Evolutionary conservation across 2,113 vertebrate species (phyloP), one percentile per base, ranked within the genome.

Genomic region (Hydrolagus affinis): DNA sequence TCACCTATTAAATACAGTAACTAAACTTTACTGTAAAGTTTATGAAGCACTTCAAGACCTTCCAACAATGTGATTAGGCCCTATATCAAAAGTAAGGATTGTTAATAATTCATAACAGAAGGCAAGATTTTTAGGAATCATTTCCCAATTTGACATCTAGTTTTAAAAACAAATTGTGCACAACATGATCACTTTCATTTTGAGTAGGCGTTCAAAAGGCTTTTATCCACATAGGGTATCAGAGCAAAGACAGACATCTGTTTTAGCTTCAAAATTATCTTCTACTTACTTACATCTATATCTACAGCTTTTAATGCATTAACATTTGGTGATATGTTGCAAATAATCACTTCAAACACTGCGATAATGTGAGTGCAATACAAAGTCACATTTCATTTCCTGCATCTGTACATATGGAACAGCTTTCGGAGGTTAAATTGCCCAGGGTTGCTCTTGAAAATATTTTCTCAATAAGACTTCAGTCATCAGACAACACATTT

Each of bases 311-410:
- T 62, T 25, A 80, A 80, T 15, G 62, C 44, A 60, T 28, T 25
- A 17, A 23, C 21, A 15, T 23, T 62, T 78, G 44, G 44, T 57
- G 44, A 4, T 72, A 72, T 44, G 8, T 57, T 60, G n/a, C 12
- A 28, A 62, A 60, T 14, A 59, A 78, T 78, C 57, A 25, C 11
- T 78, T 78, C 76, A 78, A 78, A 78, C 57, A 74, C 8, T 15
- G 9, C 73, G 23, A 11, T 25, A 62, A 64, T 60, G 21, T 77
- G 21, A 62, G 59, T 59, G 62, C 8, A 9, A 8, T 62, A 62
- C 75, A 23, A n/a, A 28, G 12, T 78, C 56, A 78, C 59, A 62
- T 15, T 64, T 62, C 59, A 80, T 80, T 80, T 62, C 32, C n/a
- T 75, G 30, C n/a, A 62, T 9, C 62, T 78, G 11, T 23, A 62